Evolutionary conservation across 2,113 vertebrate genomes (phyloP), one percentile per base, ranked within the genome.

Genomic region (Myotis lucifugus): DNA sequence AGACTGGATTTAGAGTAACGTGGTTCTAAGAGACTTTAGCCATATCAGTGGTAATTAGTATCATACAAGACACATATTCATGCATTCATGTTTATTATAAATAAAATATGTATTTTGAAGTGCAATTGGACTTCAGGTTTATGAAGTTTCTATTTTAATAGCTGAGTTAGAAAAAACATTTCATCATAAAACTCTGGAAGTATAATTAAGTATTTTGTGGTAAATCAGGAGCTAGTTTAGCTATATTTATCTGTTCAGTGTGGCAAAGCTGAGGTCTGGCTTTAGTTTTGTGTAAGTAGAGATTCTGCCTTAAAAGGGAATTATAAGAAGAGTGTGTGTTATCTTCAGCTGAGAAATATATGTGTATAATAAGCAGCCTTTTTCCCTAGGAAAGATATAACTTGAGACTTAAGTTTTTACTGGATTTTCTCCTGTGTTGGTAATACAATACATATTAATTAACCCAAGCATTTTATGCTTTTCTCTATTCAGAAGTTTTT

Each of bases 301-400:
- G 46, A 82, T 73, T 77, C 27, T 94, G 18, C 67, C 54, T 88
- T 85, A 96, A 93, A 93, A 77, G 46, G 61, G 10, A 90, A 87
- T 85, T 78, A 88, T 85, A 34, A 64, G 32, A 34, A 91, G 10
- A 89, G 7, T 56, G 0, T 52, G 2, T 42, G 88, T 90, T 83
- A n/a, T 18, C 2, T 69, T 64, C 1, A 50, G 13, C 7, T 90
- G 13, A 81, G 27, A 93, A 93, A 88, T 42, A 73, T 14, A 85
- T 56, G 8, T 42, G 23, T 95, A 59, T 76, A 90, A 74, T 27
- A 37, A 85, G 37, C 13, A n/a, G 13, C 19, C 2, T 5, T 34
- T 23, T 46, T 56, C 40, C 2, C 21, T 64, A 37, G 29, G 7
- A 79, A 86, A 87, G 11, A 34, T 66, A 18, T 54, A 77, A 87